Conservation (phyloP, 1,140 invertebrate genomes). For the Drosophila lacertosa region DNA sequence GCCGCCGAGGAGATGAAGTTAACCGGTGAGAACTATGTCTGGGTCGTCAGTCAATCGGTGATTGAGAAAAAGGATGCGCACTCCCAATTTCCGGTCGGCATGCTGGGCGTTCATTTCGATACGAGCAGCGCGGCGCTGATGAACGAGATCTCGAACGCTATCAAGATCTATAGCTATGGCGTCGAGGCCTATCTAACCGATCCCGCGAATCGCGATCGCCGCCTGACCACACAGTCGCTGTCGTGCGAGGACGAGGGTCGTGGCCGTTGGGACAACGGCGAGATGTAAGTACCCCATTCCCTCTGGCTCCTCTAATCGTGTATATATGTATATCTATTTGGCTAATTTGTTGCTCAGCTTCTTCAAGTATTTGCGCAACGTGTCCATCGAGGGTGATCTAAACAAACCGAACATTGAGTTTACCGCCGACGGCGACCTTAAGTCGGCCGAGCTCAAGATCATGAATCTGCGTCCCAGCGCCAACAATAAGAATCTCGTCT, state of each 20-base stretch:
- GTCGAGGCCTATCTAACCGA: conserved; percentile 94
- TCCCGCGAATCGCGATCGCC: conserved; percentile 87
- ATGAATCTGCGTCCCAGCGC: conserved; percentile 94
- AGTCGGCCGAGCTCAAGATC: conserved; percentile 94
- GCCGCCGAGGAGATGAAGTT: conserved; percentile 92
- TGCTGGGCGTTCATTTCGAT: conserved; percentile 97
- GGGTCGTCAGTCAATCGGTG: conserved; percentile 98
- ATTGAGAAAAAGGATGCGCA: conserved; percentile 91
- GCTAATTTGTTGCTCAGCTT: conserved; percentile 81
- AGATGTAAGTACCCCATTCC: conserved; percentile 65
- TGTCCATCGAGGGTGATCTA: conserved; percentile 91
- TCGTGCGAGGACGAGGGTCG: conserved; percentile 85
- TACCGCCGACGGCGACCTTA: conserved; percentile 94
- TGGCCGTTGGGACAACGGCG: conserved; percentile 83
- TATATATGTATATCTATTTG: too few relatives aligned
- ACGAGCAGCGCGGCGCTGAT: conserved; percentile 92
- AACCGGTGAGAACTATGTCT: conserved; percentile 97
- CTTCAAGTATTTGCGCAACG: conserved; percentile 92
- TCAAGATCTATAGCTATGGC: conserved; percentile 95
- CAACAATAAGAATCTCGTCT: conserved; percentile 90
- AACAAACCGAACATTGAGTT: conserved; percentile 93
- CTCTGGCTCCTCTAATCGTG: not conserved
- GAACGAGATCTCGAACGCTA: conserved; percentile 93
- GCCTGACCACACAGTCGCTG: conserved; percentile 90
- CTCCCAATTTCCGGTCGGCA: conserved; percentile 94